Conservation (phyloP, 2,113 vertebrate species). For the Tragelaphus scriptus region DNA sequence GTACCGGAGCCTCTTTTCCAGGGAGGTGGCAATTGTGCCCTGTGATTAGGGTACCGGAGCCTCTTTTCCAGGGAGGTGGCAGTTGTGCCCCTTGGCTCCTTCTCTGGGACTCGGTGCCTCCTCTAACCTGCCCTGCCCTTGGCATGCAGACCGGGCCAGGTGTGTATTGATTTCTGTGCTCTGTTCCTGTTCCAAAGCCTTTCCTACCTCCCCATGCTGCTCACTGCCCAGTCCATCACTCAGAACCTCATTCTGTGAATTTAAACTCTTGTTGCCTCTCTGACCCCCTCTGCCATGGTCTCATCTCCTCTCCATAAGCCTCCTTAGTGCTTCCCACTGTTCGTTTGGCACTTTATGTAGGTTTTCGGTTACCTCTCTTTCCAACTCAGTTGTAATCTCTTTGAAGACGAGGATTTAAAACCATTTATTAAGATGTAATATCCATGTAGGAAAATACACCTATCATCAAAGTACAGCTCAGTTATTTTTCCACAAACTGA, state of each 20-base stretch:
- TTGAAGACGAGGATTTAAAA: not conserved
- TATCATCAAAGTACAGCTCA: not conserved
- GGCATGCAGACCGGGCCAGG: fast-evolving
- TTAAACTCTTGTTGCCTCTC: fast-evolving
- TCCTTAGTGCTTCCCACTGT: fast-evolving
- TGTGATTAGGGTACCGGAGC: no score
- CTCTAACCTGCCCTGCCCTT: no score
- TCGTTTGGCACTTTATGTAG: fast-evolving
- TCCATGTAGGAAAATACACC: not conserved
- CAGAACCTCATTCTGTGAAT: not conserved
- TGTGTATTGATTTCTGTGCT: fast-evolving
- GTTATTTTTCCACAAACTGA: not conserved
- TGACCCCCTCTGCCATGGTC: no score
- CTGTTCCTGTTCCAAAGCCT: not conserved
- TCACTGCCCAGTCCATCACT: fast-evolving
- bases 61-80: no score
- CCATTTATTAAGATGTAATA: not conserved
- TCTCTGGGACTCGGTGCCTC: not conserved
- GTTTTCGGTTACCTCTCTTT: not conserved
- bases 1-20: not conserved
- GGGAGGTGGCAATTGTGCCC: not conserved
- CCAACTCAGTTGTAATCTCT: not conserved
- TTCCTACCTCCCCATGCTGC: not conserved
- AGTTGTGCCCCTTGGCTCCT: not conserved
- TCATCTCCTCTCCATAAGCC: not conserved